Percentiles rank a stretch among this genome's conserved stretches.
Evolutionary conservation across 2,113 vertebrate species (phyloP).

Genomic region (Phrynosoma blainvillii): DNA sequence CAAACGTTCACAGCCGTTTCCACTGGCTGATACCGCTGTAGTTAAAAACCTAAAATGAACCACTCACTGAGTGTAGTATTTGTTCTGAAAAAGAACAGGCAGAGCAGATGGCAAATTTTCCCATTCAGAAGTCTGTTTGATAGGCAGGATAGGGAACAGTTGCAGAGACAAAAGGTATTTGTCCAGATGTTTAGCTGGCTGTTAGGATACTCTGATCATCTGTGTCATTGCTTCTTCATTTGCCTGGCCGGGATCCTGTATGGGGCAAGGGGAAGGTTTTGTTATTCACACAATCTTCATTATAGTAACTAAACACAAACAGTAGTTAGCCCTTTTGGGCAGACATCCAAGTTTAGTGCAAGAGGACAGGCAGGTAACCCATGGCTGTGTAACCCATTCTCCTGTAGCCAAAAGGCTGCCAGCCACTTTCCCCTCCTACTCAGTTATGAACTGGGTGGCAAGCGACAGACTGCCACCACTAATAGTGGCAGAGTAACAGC

Average conservation of each 20-base stretch:
- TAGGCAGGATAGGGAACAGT: slow-evolving; percentile 61
- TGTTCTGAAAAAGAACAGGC: slow-evolving; percentile 69
- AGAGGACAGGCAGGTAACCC: not conserved
- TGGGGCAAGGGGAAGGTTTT: slow-evolving; percentile 28
- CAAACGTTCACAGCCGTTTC: slow-evolving; percentile 50
- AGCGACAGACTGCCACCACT: not conserved
- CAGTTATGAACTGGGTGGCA: not conserved
- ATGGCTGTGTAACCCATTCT: too few species aligned
- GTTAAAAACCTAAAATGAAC: slow-evolving; percentile 63
- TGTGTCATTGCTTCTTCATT: slow-evolving; percentile 92
- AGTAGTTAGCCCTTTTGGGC: not conserved
- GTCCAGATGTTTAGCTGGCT: slow-evolving; percentile 46
- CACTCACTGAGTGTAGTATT: slow-evolving; percentile 62
- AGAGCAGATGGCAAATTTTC: slow-evolving; percentile 56
- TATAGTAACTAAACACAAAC: slow-evolving; percentile 13
- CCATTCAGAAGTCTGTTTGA: slow-evolving; percentile 57
- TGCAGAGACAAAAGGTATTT: slow-evolving; percentile 52
- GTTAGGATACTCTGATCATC: slow-evolving; percentile 95
- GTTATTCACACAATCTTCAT: not conserved
- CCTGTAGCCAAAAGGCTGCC: too few species aligned
- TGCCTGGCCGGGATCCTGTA: slow-evolving; percentile 84
- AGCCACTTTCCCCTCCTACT: not conserved
- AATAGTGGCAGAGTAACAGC: not conserved
- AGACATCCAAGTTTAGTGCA: not conserved
- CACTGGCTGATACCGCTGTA: slow-evolving; percentile 49